phyloP scores from a whole-genome alignment of 2,113 vertebrate species.

The Lucifuga dentata region DNA sequence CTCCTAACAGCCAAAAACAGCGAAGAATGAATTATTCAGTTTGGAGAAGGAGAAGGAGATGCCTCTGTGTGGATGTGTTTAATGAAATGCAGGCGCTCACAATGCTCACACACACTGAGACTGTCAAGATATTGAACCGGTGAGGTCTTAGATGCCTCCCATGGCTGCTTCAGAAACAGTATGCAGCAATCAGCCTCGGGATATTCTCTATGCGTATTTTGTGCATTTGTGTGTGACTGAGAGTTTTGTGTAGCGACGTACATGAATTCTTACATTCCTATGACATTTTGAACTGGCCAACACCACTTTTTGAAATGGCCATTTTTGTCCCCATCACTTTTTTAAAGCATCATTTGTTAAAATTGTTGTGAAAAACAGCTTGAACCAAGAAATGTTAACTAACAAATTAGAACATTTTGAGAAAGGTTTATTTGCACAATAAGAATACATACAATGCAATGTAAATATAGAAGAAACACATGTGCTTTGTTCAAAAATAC shows the following conservation, averaged over 20 bases:
- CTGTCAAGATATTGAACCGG: slow-evolving; percentile 73
- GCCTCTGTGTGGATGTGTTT: slow-evolving; percentile 61
- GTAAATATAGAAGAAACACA: too few species aligned
- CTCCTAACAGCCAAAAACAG: slow-evolving; percentile 54
- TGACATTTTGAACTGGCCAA: too few species aligned
- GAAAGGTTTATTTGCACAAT: too few species aligned
- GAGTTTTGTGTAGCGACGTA: slow-evolving; percentile 27
- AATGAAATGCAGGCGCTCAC: slow-evolving; percentile 68
- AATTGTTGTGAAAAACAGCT: too few species aligned
- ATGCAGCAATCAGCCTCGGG: slow-evolving; percentile 69
- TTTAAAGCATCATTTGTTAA: too few species aligned
- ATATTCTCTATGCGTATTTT: slow-evolving; percentile 62
- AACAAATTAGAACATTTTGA: too few species aligned
- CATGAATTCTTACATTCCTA: slow-evolving; percentile 17
- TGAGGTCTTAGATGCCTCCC: slow-evolving; percentile 58
- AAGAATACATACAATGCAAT: too few species aligned
- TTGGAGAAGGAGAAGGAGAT: slow-evolving; percentile 57
- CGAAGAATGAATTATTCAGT: slow-evolving; percentile 69
- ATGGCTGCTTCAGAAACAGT: slow-evolving; percentile 66
- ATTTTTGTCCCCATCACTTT: too few species aligned
- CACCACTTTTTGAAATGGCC: too few species aligned
- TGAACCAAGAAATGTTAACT: too few species aligned
- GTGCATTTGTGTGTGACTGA: slow-evolving; percentile 62
- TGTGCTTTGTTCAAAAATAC: too few species aligned
- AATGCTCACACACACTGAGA: slow-evolving; percentile 37